These are phyloP conservation scores for Hydropsyche tenuis DNA, from an alignment of 1,140 invertebrate genomes.

Conservation along the genomic window DNA sequence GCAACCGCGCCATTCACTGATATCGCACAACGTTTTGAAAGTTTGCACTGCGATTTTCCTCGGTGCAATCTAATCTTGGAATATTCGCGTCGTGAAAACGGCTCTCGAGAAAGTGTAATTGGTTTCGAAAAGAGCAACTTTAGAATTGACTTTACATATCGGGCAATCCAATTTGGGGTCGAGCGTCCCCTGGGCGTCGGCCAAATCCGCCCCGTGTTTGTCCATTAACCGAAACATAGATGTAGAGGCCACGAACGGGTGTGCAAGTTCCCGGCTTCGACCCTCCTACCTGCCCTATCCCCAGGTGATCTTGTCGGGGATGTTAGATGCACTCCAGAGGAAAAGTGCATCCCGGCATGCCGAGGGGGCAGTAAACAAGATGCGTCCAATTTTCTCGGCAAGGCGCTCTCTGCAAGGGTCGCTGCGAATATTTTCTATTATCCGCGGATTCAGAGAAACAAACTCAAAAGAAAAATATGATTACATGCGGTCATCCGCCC, in stretches of 20 bases:
- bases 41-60: too few relatives aligned
- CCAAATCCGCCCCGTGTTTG: slow-evolving; percentile 31
- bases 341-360: background rate
- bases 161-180: slow-evolving; percentile 33
- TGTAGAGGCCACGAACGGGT: background rate
- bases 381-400: background rate
- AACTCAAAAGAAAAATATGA: background rate
- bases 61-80: background rate
- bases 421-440: slow-evolving; percentile 13
- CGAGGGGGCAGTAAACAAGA: background rate
- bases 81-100: background rate
- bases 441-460: slow-evolving; percentile 5
- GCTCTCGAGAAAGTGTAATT: slow-evolving; percentile 1
- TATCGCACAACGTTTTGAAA: too few relatives aligned
- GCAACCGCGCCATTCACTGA: too few relatives aligned
- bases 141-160: slow-evolving; percentile 32
- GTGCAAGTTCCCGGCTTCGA: background rate
- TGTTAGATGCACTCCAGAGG: slow-evolving; percentile 9
- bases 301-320: slow-evolving; percentile 4
- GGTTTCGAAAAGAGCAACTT: slow-evolving; percentile 35
- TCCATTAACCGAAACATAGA: background rate
- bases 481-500: background rate
- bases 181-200: slow-evolving; percentile 13
- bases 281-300: slow-evolving; percentile 27
- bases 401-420: background rate